Evolutionary conservation across 2,113 vertebrate species (phyloP), one percentile per base, ranked within the genome.

Genomic region (Carassius gibelio): DNA sequence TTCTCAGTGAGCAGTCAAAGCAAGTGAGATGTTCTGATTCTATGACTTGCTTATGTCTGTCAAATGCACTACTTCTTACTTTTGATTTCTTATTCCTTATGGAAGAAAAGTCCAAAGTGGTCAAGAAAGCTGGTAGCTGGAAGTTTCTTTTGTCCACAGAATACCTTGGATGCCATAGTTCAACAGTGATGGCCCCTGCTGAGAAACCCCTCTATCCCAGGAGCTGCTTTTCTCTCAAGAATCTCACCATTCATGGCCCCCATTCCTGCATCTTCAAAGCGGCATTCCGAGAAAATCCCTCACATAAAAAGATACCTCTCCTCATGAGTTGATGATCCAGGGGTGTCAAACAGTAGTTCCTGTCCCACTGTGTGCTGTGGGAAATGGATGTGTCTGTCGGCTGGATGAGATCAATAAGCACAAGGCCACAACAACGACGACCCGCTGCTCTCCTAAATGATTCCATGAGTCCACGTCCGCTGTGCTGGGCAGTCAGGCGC

Each of bases 91-190:
- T 59, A n/a, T 68, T 86, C 66, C 11, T 75, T 66, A 36, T 26
- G 14, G 8, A 66, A 0, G 50, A 61, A 66, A 72, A 52, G 59
- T 45, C n/a, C 38, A 30, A 55, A 82, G 23, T 30, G 77, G 77
- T 84, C 19, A 34, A 42, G 52, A 74, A 88, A 57, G 38, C 26
- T 17, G n/a, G 36, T 52, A 82, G 30, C 30, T 30, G 30, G 76
- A 72, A 76, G 15, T 68, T 76, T n/a, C 36, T 75, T 86, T 86
- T 88, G 69, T 88, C 68, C 14, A 8, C 15, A 61, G 23, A 88
- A 87, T 88, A 78, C 78, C 36, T 82, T 9, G 61, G 59, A 89
- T 87, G 36, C 84, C 80, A 69, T 77, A 48, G 17, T 75, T 80
- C 26, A 62, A 38, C 57, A 81, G 68, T 86, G 77, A 77, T 17